Base-by-base conservation (phyloP, 2,888 invertebrate genomes). In the Lissonota sp. region DNA sequence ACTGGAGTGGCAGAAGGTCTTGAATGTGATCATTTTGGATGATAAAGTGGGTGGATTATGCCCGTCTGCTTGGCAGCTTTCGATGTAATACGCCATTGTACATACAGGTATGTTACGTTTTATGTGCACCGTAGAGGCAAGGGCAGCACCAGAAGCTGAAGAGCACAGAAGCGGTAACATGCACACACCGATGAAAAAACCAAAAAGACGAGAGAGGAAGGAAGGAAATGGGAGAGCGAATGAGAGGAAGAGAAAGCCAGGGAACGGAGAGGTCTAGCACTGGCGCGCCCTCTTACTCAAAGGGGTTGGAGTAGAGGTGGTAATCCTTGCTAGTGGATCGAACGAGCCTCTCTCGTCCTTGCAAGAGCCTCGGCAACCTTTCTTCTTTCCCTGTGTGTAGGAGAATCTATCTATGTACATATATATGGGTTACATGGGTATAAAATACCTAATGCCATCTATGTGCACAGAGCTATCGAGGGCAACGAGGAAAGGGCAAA, bases 241-340 rank as follows among this genome's bases (percentile, higher is more conserved):
- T 39, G 26, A 66, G 58, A 57, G 12, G 46, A 63, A 55, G 71
- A 62, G 72, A 66, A 1, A 64, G 57, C 70, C 76, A 39, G 76
- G 75, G 62, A 55, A 46, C 75, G 62, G 4, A 16, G 58, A 42
- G 72, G 63, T 63, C 72, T 64, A 58, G 74, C 67, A 14, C 64
- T 66, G 58, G 39, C 57, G 73, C 73, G 73, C 79, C 79, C 73
- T 79, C 63, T 57, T 57, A 57, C 73, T 51, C 44, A 7, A 57
- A 14, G 73, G 63, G 73, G 79, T 64, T 49, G 67, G 79, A 69
- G 73, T 62, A 67, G 79, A 79, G 79, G 79, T 79, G 79, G 79
- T 79, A 79, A 79, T 79, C 73, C 79, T 79, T 74, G 79, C 79
- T 63, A 42, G 79, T 79, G 69, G 79, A 79, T 73, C 73, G 77